Conservation (phyloP, 2,113 vertebrate genomes). For the Etia nguti region DNA sequence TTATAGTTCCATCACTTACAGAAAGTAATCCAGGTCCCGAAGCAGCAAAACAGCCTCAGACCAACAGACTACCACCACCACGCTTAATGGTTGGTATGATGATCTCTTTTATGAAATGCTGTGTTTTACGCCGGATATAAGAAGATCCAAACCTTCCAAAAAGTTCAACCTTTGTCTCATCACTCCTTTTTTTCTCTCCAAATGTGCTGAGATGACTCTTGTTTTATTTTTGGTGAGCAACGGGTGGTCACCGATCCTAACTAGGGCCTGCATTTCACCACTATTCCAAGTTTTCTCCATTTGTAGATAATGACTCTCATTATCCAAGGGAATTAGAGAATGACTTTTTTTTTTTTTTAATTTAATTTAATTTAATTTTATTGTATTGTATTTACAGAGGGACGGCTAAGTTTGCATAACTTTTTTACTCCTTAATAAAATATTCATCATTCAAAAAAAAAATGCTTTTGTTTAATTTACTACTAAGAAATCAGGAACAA, state of each 20-base stretch:
- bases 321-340: neutral
- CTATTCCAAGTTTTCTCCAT: neutral
- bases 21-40: neutral
- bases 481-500: neutral
- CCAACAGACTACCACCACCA: neutral
- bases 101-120: neutral
- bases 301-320: neutral
- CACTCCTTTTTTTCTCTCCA: neutral
- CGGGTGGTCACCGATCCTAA: neutral
- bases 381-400: neutral
- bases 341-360: rapidly evolving
- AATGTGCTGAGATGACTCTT: neutral
- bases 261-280: neutral
- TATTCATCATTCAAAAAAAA: neutral
- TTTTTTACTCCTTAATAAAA: neutral
- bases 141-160: neutral
- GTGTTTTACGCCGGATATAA: no score
- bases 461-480: neutral
- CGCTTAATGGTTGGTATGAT: neutral
- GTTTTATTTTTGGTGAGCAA: neutral
- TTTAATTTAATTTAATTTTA: neutral
- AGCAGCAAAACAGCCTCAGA: neutral
- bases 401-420: neutral
- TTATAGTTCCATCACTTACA: neutral
- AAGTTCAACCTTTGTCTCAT: neutral